Percentiles rank a stretch among this genome's conserved stretches.
phyloP scores from a whole-genome alignment of 2,113 vertebrate species.

The Aphelocoma coerulescens region DNA sequence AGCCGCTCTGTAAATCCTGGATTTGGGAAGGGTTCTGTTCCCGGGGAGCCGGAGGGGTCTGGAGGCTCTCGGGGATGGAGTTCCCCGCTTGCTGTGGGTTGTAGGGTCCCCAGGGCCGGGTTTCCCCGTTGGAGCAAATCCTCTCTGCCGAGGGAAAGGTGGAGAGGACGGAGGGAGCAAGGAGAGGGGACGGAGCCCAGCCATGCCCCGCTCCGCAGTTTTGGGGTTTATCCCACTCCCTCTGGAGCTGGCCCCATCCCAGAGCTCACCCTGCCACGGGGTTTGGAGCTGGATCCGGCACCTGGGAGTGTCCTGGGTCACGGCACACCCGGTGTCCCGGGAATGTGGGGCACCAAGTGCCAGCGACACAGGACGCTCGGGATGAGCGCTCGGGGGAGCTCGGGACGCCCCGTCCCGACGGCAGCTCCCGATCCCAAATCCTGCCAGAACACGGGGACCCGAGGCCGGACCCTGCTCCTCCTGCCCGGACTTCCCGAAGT shows the following conservation, averaged over 20 bases:
- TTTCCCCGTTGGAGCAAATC: accelerated
- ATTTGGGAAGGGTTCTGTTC: background rate
- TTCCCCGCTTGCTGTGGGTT: accelerated
- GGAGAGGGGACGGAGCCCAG: background rate
- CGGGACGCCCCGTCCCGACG: background rate
- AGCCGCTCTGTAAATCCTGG: accelerated
- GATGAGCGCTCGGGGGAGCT: background rate
- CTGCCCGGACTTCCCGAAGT: accelerated
- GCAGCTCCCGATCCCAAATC: background rate
- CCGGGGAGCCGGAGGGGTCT: too few relatives aligned
- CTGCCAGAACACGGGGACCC: accelerated
- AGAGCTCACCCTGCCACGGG: accelerated
- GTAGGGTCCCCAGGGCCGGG: accelerated
- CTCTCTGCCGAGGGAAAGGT: accelerated
- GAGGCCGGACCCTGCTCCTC: accelerated
- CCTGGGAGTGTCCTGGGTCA: background rate
- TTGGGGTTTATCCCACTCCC: accelerated
- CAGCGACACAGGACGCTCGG: accelerated
- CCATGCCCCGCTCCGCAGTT: accelerated
- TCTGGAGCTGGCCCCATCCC: background rate
- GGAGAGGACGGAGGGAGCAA: background rate
- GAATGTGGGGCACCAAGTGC: background rate
- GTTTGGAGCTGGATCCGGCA: background rate
- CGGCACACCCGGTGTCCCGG: accelerated
- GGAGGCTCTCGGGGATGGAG: background rate